A percentile compares a stretch with the other conserved stretches of the same genome.
These are phyloP conservation scores for Plutomurus gul DNA, from an alignment of 1,140 invertebrate species.

Conservation along the genomic window DNA sequence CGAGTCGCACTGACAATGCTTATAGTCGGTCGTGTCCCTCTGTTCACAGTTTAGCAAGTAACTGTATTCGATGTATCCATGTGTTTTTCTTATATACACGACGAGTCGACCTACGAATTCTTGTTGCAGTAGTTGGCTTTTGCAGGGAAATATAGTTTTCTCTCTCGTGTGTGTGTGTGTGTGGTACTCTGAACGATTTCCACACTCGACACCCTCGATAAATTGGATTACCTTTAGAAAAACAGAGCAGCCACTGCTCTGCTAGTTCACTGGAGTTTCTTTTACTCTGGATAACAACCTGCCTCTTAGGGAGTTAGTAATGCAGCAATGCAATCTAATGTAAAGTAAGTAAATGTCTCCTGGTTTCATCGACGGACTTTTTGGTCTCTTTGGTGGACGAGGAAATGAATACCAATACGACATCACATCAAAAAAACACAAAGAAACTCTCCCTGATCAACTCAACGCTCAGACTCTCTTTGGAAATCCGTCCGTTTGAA, in stretches of 20 bases:
- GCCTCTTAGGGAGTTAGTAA: not conserved
- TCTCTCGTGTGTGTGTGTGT: not conserved
- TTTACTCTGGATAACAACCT: conserved; percentile 21
- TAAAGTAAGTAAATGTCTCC: not conserved
- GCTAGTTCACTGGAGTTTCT: not conserved
- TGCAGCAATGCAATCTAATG: conserved; percentile 9
- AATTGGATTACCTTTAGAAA: conserved; percentile 38
- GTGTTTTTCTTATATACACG: too few relatives aligned
- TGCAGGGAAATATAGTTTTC: too few relatives aligned
- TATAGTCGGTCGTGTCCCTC: too few relatives aligned
- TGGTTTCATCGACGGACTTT: not conserved
- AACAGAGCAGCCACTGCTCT: conserved; percentile 2
- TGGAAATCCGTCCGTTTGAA: too few relatives aligned
- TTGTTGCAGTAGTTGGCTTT: too few relatives aligned
- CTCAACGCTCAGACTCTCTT: not conserved
- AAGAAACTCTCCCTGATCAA: not conserved
- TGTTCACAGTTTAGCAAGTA: too few relatives aligned
- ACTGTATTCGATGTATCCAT: not conserved
- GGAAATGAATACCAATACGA: not conserved
- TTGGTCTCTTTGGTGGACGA: not conserved
- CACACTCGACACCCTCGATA: conserved; percentile 26
- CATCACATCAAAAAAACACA: not conserved
- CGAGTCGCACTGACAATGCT: too few relatives aligned
- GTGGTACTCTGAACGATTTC: not conserved
- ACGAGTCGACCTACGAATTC: too few relatives aligned